Evolutionary conservation across 2,888 invertebrate genomes (phyloP), one percentile per base, ranked within the genome.

Genomic region (Drosophila stalkeri): DNA sequence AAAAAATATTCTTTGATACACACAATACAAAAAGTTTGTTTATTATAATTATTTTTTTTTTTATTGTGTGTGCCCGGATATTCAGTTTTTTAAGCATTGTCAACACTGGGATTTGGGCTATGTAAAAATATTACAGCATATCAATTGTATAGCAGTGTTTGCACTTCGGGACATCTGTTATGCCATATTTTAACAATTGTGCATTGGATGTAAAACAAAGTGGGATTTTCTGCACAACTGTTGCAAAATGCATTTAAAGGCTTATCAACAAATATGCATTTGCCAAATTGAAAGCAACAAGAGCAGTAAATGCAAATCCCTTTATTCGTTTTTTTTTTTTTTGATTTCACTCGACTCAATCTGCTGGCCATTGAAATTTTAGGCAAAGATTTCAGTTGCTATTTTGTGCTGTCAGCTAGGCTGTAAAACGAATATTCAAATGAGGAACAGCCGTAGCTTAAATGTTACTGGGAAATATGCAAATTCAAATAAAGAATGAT

Each of bases 101-200:
- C 72, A 67, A 66, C 60, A n/a, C 9, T 61, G 57, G 73, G 61
- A 67, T 68, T 76, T 68, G 37, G 62, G 27, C 39, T 16, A 33
- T 49, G 49, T 33, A 9, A 49, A 52, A 62, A 55, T 60, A 63
- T 56, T 37, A 51, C 46, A 66, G 41, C 3, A 11, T n/a, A 49
- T 61, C 54, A 57, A 59, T 68, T 62, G 33, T 51, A 57, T 44
- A 57, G 33, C 35, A 54, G 31, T 64, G 39, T 49, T 59, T 52
- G 16, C 59, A 51, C 35, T 64, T 43, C 20, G 37, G 35, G 16
- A 31, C 66, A 60, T 44, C 60, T 33, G 35, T 52, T 44, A 54
- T 37, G 37, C 33, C 14, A 37, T 57, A 43, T 54, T 57, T 62
- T 3, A 46, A 20, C 54, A 44, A 35, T 55, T 65, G 37, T 35